A percentile compares a stretch with the other conserved stretches of the same genome.
Conservation (phyloP, 2,888 invertebrate genomes). For the Quadriops clusia region DNA sequence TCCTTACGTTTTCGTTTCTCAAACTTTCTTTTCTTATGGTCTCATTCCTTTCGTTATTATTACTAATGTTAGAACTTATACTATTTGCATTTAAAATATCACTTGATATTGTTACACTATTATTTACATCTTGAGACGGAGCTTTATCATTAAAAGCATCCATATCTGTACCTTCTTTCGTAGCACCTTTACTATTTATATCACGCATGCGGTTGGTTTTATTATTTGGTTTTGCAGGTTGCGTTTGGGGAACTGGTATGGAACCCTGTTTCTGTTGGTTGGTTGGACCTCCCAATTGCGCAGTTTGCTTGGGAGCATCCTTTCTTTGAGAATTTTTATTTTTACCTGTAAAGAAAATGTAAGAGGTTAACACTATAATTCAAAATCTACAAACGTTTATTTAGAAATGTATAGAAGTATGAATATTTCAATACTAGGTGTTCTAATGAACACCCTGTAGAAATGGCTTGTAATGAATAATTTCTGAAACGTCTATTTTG, state of each 20-base stretch:
- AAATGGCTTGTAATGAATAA: no score
- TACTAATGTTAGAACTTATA: constrained; percentile 13
- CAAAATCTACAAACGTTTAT: no score
- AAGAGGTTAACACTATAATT: constrained; percentile 6
- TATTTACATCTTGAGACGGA: constrained; percentile 20
- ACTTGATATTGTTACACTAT: constrained; percentile 11
- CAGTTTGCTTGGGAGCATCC: constrained; percentile 21
- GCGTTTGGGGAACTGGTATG: constrained; percentile 28
- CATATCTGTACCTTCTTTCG: constrained; percentile 50
- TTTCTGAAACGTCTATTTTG: no score
- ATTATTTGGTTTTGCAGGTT: constrained; percentile 39
- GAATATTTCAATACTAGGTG: background rate
- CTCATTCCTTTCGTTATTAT: constrained; percentile 8
- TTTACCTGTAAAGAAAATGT: constrained; percentile 26
- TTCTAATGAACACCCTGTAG: no score
- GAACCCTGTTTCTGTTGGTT: constrained; percentile 14
- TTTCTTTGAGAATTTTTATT: constrained; percentile 27
- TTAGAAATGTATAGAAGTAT: no score
- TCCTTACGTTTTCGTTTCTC: constrained; percentile 11
- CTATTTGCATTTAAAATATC: constrained; percentile 9
- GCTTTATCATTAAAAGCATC: constrained; percentile 41
- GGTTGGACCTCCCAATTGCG: constrained; percentile 16
- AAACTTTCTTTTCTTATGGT: no score
- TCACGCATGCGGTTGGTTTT: constrained; percentile 42
- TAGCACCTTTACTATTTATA: constrained; percentile 44